Percentiles rank a stretch among this genome's conserved stretches.
phyloP scores from a whole-genome alignment of 2,797 vertebrate genomes.

The Ctenopoma multispine region DNA sequence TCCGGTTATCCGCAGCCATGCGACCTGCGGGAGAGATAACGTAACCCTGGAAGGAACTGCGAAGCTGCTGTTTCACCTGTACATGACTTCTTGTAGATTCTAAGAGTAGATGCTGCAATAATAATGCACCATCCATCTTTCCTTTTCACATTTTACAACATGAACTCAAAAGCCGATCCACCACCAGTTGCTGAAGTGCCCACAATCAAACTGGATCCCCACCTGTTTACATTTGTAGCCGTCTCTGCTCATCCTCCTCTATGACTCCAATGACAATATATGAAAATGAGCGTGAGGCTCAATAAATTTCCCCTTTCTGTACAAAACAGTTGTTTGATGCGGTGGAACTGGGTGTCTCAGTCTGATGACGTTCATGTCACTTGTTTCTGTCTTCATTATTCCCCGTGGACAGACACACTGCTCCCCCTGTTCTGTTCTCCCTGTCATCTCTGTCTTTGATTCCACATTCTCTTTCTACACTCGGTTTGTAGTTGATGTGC shows the following conservation, averaged over 20 bases:
- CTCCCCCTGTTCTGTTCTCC: conserved; percentile 32
- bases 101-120: conserved; percentile 14
- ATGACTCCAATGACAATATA: conserved; percentile 5
- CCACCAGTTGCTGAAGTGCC: not conserved
- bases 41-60: not conserved
- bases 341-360: conserved; percentile 47
- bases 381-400: conserved; percentile 56
- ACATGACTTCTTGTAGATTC: not conserved
- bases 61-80: not conserved
- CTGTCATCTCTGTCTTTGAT: conserved; percentile 33
- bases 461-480: conserved; percentile 25
- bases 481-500: conserved; percentile 16
- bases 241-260: not conserved
- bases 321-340: conserved; percentile 31
- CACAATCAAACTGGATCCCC: not conserved
- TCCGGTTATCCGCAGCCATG: conserved; percentile 18
- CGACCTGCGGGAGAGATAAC: conserved; percentile 30
- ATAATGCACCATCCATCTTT: not conserved
- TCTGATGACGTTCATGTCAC: conserved; percentile 60
- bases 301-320: conserved; percentile 14
- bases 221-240: not conserved
- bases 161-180: not conserved
- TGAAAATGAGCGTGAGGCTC: conserved; percentile 1
- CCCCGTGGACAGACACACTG: conserved; percentile 21
- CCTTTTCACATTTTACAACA: not conserved